Base-by-base conservation (phyloP, 2,797 vertebrate genomes). In the Paramormyrops hopkinsi region DNA sequence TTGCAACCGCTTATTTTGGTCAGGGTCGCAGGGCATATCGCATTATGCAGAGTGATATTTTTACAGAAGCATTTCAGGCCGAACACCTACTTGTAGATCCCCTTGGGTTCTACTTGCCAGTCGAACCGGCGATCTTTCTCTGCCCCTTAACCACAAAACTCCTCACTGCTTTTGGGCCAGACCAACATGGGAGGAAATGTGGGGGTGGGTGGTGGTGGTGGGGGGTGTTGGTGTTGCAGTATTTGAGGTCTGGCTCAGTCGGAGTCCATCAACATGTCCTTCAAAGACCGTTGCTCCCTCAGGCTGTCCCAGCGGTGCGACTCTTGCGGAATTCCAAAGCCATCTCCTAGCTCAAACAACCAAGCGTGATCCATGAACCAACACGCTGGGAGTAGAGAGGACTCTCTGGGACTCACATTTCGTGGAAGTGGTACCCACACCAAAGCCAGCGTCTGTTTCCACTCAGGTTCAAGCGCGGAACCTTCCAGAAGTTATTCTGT, bases 351-450 rank as follows among this genome's bases (percentile, higher is more conserved):
- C 44, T 44, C 37, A 84, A 50, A 50, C 48, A 84, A 9, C 8
- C 33, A 46, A 12, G 19, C 8, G 33, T n/a, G 9, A n/a, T 25
- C 41, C 41, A 50, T 50, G 37, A 22, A 50, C 44, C 41, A 22
- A 11, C 79, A 84, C 1, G 1, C 41, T 22, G 44, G 29, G n/a
- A n/a, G 53, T 56, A 44, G 53, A 48, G 19, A 17, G 73, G 29
- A 79, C 73, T 46, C 33, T 76, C 90, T 87, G 89, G 89, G 92
- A 86, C 33, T n/a, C 11, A 17, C 91, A 90, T 25, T 90, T 19
- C 3, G 54, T 88, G 87, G 88, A 88, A 88, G 48, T 33, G 37
- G 56, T 90, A 79, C 53, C 41, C 41, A 84, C 79, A n/a, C 41
- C 89, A 76, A 87, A 76, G 59, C 79, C 50, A 37, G 33, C 44